These are phyloP conservation scores for Dione vanillae DNA, from an alignment of 2,888 invertebrate genomes.

Conservation along the genomic window DNA sequence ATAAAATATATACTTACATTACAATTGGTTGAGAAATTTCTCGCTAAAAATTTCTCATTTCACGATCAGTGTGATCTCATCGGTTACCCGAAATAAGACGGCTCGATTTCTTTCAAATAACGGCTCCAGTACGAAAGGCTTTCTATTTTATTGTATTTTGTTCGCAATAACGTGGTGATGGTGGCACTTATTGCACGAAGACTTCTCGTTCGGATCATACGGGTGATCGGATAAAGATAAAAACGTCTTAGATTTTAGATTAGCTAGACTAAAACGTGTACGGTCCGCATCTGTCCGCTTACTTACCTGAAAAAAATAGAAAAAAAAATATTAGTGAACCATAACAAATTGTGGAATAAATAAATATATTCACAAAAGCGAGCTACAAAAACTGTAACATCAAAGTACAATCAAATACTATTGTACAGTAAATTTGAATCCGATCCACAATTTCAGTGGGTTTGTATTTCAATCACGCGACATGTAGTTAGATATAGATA, in stretches of 20 bases:
- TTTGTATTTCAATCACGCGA: constrained; percentile 37
- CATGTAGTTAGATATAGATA: constrained; percentile 28
- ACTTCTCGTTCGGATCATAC: constrained; percentile 52
- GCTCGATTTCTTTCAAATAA: constrained; percentile 35
- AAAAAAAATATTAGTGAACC: background rate
- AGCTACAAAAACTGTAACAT: constrained; percentile 2
- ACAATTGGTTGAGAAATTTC: constrained; percentile 21
- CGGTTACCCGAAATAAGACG: constrained; percentile 34
- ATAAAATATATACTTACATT: constrained; percentile 1
- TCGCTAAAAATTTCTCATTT: constrained; percentile 32
- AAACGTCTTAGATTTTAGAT: constrained; percentile 14
- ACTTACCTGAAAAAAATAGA: constrained; percentile 29
- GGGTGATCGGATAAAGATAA: constrained; percentile 59
- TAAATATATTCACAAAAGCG: background rate
- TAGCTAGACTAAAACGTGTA: background rate
- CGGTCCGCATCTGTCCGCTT: background rate
- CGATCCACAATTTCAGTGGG: constrained; percentile 32
- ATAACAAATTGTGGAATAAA: background rate
- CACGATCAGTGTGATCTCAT: constrained; percentile 30
- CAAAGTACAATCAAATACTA: constrained; percentile 24
- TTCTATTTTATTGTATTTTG: constrained; percentile 79
- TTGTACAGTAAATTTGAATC: constrained; percentile 34
- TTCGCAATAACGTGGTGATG: constrained; percentile 79
- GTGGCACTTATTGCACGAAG: constrained; percentile 77
- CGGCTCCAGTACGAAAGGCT: constrained; percentile 32